Base-by-base conservation (phyloP, 2,888 invertebrate genomes). In the Harmothoe impar region DNA sequence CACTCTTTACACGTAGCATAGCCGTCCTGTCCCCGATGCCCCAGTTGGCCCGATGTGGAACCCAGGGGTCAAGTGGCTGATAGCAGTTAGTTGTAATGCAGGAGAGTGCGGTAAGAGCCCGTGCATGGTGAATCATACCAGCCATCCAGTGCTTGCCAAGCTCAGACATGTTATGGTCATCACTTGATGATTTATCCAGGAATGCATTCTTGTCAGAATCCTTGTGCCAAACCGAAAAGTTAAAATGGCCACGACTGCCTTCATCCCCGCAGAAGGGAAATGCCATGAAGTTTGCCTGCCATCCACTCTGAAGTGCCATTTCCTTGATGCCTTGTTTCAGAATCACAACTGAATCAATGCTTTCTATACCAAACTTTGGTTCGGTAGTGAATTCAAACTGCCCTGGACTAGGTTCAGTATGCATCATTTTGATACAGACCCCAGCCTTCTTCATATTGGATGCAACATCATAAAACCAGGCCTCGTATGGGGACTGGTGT, bases 21-120 rank as follows among this genome's bases (percentile, higher is more conserved):
- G 31, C 54, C 0, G 35, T 35, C 25, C 92, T 35, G 68, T 89
- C 89, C 15, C 91, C 91, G 7, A 91, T 56, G 23, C 90, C 91
- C 92, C 92, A 92, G 85, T 91, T 84, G n/a, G 84, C 89, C 23
- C 52, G 51, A 29, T 33, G 20, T 0, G 92, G 92, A 15, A 89
- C 56, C 52, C 86, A 89, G 15, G 52, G 51, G 43, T 90, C 78
- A 12, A 93, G 25, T 17, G 92, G 91, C 10, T 91, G 89, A 90
- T 93, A 93, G 81, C 92, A 92, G 84, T 92, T 92, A 33, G 90
- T 89, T 7, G 93, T 93, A n/a, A 92, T 92, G 25, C 90, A 91
- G 54, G 90, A 91, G 33, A 93, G 89, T 3, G 91, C 90, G 0
- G 91, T 72, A 62, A 93, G 51, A 29, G 93, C 92, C 25, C 56